Base-by-base conservation (phyloP, 2,797 vertebrate species). In the Apodemus agrarius region DNA sequence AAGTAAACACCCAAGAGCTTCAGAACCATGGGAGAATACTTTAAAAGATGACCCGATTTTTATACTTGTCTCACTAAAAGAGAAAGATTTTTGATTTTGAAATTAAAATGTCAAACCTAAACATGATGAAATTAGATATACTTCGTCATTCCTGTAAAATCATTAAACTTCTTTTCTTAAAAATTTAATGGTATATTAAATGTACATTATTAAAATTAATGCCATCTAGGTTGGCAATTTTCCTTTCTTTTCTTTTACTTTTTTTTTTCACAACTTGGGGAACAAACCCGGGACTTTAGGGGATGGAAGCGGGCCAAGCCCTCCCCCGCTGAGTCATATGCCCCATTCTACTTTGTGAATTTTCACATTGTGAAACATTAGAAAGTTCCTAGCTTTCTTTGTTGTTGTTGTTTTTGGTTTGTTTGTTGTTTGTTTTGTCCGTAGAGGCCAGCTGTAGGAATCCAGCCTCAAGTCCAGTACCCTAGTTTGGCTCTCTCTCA, bases 121-220 rank as follows among this genome's bases (percentile, higher is more conserved):
- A 96, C 93, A 84, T 29, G 31, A 67, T 94, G 90, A 85, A 85
- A 85, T 40, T 93, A 78, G 43, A 21, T 37, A 21, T 37, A 82
- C 61, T 91, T 29, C 57, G 65, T 89, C 43, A 78, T 97, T 96
- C 96, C 83, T 93, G 81, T 88, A 94, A 95, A 92, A 81, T 74
- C n/a, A 81, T 87, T 80, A 96, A 81, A 54, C 49, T 24, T 74
- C 93, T n/a, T n/a, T 82, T 29, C 37, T 84, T 65, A 90, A 93
- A 84, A 63, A 19, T 29, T 74, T 49, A 86, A 80, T 94, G 69
- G 63, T 74, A 6, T 74, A n/a, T 91, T 34, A 52, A 59, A 5
- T 79, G 75, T 57, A 16, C 24, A 26, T 46, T 31, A 72, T 86
- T 87, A 74, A 74, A 79, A 91, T 80, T 87, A 43, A 87, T 75